Evolutionary conservation across 2,888 invertebrate species (phyloP).

Genomic region (Matsumyia berberina): DNA sequence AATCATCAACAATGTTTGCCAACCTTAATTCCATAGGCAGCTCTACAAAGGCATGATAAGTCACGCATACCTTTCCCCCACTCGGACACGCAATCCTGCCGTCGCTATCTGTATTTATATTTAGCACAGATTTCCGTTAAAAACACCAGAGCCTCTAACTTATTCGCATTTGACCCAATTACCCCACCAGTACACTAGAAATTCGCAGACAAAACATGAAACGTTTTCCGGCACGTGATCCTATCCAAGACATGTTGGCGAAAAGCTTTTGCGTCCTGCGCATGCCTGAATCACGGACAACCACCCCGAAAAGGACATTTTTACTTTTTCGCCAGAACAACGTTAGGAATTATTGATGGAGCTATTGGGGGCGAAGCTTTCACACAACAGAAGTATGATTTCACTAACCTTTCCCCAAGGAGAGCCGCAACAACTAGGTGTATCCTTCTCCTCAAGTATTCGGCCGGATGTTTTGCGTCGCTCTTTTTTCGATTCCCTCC

Average conservation of each 20-base stretch:
- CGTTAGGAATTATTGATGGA: constrained; percentile 17
- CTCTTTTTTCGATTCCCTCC: constrained; percentile 68
- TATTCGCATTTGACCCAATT: constrained; percentile 71
- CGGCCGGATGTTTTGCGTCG: constrained; percentile 74
- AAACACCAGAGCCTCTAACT: constrained; percentile 39
- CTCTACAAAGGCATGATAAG: constrained; percentile 40
- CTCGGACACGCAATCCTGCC: constrained; percentile 51
- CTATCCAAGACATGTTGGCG: neutral
- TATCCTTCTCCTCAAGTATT: constrained; percentile 51
- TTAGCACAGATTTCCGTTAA: constrained; percentile 54
- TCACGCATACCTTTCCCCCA: constrained; percentile 58
- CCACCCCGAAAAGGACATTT: constrained; percentile 13
- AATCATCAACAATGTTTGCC: constrained; percentile 30
- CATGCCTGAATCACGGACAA: constrained; percentile 57
- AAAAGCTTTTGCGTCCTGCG: constrained; percentile 59
- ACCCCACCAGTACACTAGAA: constrained; percentile 1
- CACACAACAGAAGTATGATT: constrained; percentile 39
- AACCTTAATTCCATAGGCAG: constrained; percentile 38
- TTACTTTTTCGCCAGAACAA: neutral
- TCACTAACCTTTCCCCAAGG: constrained; percentile 71
- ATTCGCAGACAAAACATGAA: constrained; percentile 60
- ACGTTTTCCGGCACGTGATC: constrained; percentile 71
- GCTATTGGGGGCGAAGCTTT: constrained; percentile 35
- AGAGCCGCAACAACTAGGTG: constrained; percentile 66
- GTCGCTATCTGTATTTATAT: constrained; percentile 10